Evolutionary conservation across 2,113 vertebrate genomes (phyloP).

Genomic region (Antennarius striatus): DNA sequence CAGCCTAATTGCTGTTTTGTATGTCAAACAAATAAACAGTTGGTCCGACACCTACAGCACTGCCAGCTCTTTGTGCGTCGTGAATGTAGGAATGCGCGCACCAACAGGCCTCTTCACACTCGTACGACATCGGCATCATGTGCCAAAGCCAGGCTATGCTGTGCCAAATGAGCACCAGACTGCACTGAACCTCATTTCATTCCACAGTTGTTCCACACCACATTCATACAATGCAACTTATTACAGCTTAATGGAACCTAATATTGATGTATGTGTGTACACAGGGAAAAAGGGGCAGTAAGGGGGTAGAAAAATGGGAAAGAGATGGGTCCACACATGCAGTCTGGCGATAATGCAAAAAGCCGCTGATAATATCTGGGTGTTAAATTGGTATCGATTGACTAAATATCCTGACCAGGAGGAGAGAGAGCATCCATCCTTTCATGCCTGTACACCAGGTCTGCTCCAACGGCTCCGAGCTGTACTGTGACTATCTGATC

Average conservation of each 20-base stretch:
- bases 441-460: constrained; percentile 62
- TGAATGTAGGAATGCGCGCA: constrained; percentile 47
- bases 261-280: constrained; percentile 71
- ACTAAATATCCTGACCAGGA: constrained; percentile 73
- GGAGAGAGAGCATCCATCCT: constrained; percentile 56
- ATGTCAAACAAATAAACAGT: constrained; percentile 35
- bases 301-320: constrained; percentile 56
- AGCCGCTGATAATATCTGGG: constrained; percentile 70
- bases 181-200: constrained; percentile 54
- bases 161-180: constrained; percentile 40
- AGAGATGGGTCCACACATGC: constrained; percentile 65
- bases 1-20: constrained; percentile 52
- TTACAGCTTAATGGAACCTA: constrained; percentile 69
- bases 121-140: constrained; percentile 54
- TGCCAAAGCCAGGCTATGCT: constrained; percentile 34
- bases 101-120: constrained; percentile 34
- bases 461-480: constrained; percentile 58
- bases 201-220: constrained; percentile 63
- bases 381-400: constrained; percentile 78
- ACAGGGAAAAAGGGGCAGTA: constrained; percentile 33
- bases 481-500: constrained; percentile 72
- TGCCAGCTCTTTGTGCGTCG: constrained; percentile 46
- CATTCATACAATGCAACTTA: constrained; percentile 60
- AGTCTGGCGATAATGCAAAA: constrained; percentile 67
- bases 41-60: constrained; percentile 51